These are phyloP conservation scores for Heterocephalus glaber DNA, from an alignment of 2,113 vertebrate species.

Conservation along the genomic window DNA sequence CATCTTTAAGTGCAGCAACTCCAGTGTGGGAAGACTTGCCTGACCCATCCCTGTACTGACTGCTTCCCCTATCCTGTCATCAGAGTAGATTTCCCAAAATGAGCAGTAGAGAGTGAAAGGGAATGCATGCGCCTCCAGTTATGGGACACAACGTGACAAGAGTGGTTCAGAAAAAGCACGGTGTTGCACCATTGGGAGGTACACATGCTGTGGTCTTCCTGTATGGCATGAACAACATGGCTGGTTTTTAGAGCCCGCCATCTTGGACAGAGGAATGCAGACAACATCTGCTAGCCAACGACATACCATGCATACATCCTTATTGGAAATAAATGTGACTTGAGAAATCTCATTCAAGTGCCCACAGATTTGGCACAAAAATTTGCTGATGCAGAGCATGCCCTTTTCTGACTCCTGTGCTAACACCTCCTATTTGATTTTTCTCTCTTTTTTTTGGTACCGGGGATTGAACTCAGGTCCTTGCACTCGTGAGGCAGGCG, in stretches of 20 bases:
- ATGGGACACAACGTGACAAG: constrained; percentile 97
- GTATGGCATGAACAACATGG: constrained; percentile 94
- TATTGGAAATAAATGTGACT: constrained; percentile 93
- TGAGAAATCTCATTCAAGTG: constrained; percentile 91
- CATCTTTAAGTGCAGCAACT: background rate
- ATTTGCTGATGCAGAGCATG: constrained; percentile 95
- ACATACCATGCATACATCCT: constrained; percentile 82
- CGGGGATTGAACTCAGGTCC: too few species aligned
- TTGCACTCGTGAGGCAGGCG: too few species aligned
- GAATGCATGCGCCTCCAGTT: constrained; percentile 90
- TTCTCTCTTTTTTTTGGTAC: too few species aligned
- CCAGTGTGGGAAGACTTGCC: background rate
- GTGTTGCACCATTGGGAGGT: constrained; percentile 97
- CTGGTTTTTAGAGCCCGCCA: constrained; percentile 93
- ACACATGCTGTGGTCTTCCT: constrained; percentile 96
- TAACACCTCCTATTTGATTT: constrained; percentile 91
- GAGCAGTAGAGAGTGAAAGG: background rate
- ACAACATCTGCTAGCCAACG: constrained; percentile 91
- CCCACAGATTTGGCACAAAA: constrained; percentile 94
- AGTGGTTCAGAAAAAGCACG: constrained; percentile 98
- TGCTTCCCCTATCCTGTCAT: background rate
- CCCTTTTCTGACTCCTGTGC: constrained; percentile 97
- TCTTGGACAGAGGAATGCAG: constrained; percentile 88
- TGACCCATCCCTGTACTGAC: background rate
- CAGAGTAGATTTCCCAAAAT: background rate